Percentiles rank a stretch among this genome's conserved stretches.
phyloP scores from a whole-genome alignment of 2,888 invertebrate species.

The Azorinus chamasolen region DNA sequence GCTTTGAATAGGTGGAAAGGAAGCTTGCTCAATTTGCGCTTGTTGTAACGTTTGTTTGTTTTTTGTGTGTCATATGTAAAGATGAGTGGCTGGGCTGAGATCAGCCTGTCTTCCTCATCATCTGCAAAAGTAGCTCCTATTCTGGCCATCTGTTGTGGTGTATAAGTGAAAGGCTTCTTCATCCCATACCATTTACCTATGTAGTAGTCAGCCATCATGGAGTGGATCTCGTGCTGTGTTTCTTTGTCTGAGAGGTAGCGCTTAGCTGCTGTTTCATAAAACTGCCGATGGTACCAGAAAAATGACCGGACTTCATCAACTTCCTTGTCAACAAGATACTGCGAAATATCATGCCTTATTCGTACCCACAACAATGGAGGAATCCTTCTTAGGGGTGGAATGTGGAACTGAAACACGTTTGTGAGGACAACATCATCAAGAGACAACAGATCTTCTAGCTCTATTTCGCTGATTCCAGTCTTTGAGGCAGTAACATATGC shows the following conservation, averaged over 20 bases:
- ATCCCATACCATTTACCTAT: constrained; percentile 80
- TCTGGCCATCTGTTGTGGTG: constrained; percentile 64
- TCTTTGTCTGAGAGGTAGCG: constrained; percentile 67
- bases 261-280: constrained; percentile 77
- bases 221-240: constrained; percentile 74
- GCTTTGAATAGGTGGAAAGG: constrained; percentile 81
- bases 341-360: constrained; percentile 74
- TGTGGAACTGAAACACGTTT: constrained; percentile 77
- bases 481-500: constrained; percentile 80
- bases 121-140: constrained; percentile 64
- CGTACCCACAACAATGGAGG: constrained; percentile 81
- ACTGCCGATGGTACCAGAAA: constrained; percentile 84
- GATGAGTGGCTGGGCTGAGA: constrained; percentile 81
- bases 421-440: constrained; percentile 80
- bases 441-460: constrained; percentile 82
- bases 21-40: constrained; percentile 82
- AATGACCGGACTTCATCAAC: constrained; percentile 80
- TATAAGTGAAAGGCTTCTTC: constrained; percentile 80
- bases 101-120: constrained; percentile 78
- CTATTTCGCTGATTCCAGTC: constrained; percentile 79
- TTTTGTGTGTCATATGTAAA: constrained; percentile 62
- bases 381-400: constrained; percentile 82
- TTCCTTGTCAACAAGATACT: constrained; percentile 79
- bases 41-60: constrained; percentile 76
- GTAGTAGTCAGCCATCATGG: constrained; percentile 82